phyloP scores from a whole-genome alignment of 2,113 vertebrate genomes.

The Dunckerocampus dactyliophorus region DNA sequence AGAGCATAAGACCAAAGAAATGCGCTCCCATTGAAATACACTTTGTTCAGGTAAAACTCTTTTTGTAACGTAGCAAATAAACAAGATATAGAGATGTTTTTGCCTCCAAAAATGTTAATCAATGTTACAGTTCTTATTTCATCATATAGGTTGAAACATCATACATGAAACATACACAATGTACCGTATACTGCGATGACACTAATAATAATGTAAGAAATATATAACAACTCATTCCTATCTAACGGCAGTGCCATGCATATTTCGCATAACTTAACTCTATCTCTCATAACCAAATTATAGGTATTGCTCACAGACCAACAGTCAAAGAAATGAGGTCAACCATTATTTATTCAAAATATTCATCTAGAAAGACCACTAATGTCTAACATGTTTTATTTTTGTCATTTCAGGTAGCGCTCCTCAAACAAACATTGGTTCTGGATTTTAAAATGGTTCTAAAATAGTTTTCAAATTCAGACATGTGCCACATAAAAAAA shows the following conservation, averaged over 20 bases:
- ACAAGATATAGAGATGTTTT: constrained; percentile 60
- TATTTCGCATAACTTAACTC: too few species aligned
- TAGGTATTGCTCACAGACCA: not conserved
- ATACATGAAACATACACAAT: too few species aligned
- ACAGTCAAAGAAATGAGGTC: too few species aligned
- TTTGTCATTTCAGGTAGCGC: not conserved
- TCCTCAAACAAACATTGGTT: not conserved
- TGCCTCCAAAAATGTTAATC: too few species aligned
- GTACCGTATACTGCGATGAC: too few species aligned
- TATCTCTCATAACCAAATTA: not conserved
- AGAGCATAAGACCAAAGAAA: constrained; percentile 89
- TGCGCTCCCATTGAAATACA: constrained; percentile 85
- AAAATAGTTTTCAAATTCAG: constrained; percentile 16
- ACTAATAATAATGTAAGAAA: not conserved
- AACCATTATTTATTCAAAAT: too few species aligned
- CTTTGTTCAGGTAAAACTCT: constrained; percentile 87
- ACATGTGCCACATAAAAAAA: constrained; percentile 19
- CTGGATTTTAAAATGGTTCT: not conserved
- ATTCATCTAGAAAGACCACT: too few species aligned
- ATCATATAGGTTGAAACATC: not conserved
- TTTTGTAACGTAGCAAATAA: constrained; percentile 77
- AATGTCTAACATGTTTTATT: too few species aligned
- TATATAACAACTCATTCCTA: not conserved
- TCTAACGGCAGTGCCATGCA: not conserved
- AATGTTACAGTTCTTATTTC: not conserved